Base-by-base conservation (phyloP, 2,113 vertebrate genomes). In the Scolopax mira region DNA sequence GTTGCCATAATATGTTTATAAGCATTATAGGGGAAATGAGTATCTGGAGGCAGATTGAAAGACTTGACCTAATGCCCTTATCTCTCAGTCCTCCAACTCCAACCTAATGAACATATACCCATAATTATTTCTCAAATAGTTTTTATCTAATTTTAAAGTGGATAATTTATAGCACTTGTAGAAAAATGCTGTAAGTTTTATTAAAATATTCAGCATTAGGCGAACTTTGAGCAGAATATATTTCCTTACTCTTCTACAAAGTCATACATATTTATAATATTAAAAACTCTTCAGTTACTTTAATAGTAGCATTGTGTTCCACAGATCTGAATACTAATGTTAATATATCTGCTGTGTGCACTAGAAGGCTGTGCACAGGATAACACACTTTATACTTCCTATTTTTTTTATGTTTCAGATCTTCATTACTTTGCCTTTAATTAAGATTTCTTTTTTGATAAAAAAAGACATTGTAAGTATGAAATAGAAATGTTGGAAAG, bases 81-180 rank as follows among this genome's bases (percentile, higher is more conserved):
- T 96, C 73, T 86, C 90, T 92, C 89, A 91, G 92, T 94, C 72
- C 82, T 97, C 79, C 72, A 94, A 94, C 88, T 97, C 89, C 82
- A 96, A 86, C 96, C 88, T 98, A 97, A 97, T 97, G 97, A 98
- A 97, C 93, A 94, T 95, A 97, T 66, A 98, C 61, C 86, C 90
- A 94, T 96, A 98, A 98, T 98, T 98, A 98, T 97, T 97, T 98
- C 95, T 98, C 96, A 97, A 97, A 98, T 97, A 97, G 66, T 97
- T 98, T 98, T 98, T 94, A 98, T 97, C 97, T 97, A 96, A 98
- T 98, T 98, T 97, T 97, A 97, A 98, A 98, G 96, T 97, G 91
- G 97, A 96, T 97, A 98, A 98, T 97, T 97, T 98, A 97, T 96
- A 97, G 82, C 93, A 97, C 96, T 98, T 97, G 58, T 94, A 97